These are phyloP conservation scores for Idris sp. DNA, from an alignment of 1,140 invertebrate genomes.

Conservation along the genomic window DNA sequence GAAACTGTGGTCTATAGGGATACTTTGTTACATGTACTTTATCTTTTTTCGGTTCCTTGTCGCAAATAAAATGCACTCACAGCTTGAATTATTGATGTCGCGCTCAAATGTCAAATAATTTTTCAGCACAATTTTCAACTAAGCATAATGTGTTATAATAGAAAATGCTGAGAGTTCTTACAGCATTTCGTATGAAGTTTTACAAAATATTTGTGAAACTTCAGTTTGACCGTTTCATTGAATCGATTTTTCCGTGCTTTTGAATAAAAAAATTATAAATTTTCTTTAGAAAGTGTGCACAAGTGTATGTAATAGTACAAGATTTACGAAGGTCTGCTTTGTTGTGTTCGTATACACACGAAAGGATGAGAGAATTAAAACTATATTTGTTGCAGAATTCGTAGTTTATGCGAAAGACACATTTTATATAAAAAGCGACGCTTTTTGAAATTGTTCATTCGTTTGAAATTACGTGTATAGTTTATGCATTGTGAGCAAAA, in stretches of 20 bases:
- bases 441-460: slow-evolving; percentile 18
- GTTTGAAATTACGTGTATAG: slow-evolving; percentile 10
- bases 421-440: slow-evolving; percentile 12
- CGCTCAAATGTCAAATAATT: too few relatives aligned
- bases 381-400: slow-evolving; percentile 4
- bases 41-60: slow-evolving; percentile 1
- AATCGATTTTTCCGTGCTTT: neutral
- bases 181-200: too few relatives aligned
- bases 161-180: too few relatives aligned
- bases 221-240: too few relatives aligned
- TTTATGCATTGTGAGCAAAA: slow-evolving; percentile 8
- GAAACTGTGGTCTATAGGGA: slow-evolving; percentile 20
- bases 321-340: slow-evolving; percentile 16
- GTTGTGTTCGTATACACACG: slow-evolving; percentile 4
- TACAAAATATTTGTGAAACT: too few relatives aligned
- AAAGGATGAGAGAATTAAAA: slow-evolving; percentile 17
- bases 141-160: too few relatives aligned
- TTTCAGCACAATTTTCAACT: too few relatives aligned
- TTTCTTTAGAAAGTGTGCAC: neutral
- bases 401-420: slow-evolving; percentile 30
- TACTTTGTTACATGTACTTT: slow-evolving; percentile 1
- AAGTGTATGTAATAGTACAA: too few relatives aligned
- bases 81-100: slow-evolving; percentile 4
- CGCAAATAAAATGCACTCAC: too few relatives aligned
- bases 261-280: too few relatives aligned